These are phyloP conservation scores for Eumeta japonica DNA, from an alignment of 1,140 invertebrate genomes.

Conservation along the genomic window DNA sequence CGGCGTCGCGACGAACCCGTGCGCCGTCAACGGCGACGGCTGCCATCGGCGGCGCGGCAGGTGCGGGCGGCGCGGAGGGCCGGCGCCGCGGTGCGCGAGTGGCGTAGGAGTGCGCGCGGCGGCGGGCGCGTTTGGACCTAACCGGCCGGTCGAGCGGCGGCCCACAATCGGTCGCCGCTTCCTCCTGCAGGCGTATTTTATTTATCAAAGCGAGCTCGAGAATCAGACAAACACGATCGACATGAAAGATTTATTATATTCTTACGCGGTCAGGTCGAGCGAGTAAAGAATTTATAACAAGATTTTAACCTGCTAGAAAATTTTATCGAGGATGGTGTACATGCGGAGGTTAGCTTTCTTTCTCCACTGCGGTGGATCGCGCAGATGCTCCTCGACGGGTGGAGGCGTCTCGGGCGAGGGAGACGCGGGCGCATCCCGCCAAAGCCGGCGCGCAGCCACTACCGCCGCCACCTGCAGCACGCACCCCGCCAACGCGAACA, in stretches of 20 bases:
- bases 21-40: background rate
- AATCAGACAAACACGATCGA: background rate
- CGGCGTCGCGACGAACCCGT: constrained; percentile 17
- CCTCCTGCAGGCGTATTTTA: no score
- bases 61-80: constrained; percentile 6
- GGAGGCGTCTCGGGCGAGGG: no score
- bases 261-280: background rate
- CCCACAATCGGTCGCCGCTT: no score
- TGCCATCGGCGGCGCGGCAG: constrained; percentile 8
- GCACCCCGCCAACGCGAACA: constrained; percentile 32
- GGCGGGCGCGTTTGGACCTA: no score
- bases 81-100: background rate
- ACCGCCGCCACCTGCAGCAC: constrained; percentile 39
- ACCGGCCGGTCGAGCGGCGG: no score
- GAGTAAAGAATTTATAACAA: no score
- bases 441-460: constrained; percentile 29
- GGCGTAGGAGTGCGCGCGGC: no score
- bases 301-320: constrained; percentile 52
- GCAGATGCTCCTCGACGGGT: no score
- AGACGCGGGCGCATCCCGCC: constrained; percentile 12
- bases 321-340: constrained; percentile 49
- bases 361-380: constrained; percentile 33
- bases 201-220: background rate
- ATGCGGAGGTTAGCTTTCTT: constrained; percentile 43
- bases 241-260: background rate